phyloP scores from a whole-genome alignment of 2,113 vertebrate species.

The Seriola rivoliana region DNA sequence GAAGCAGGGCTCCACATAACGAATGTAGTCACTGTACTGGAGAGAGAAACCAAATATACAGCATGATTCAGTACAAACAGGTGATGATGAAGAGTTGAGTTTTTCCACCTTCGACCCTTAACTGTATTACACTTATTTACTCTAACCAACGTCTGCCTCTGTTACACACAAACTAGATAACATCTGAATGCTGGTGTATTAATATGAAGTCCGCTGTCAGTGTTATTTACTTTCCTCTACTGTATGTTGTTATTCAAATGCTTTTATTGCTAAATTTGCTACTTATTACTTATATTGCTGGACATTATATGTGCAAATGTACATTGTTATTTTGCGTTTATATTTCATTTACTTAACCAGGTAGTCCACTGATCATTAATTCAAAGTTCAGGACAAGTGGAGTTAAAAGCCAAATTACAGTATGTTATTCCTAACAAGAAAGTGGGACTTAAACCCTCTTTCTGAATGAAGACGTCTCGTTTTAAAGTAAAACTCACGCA shows the following conservation, averaged over 20 bases:
- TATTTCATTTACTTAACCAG: neutral
- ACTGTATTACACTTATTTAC: no score
- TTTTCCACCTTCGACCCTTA: neutral
- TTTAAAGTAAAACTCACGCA: neutral
- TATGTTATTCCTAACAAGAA: neutral
- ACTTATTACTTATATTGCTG: neutral
- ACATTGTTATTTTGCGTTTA: neutral
- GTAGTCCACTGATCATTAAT: neutral
- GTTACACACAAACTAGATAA: neutral
- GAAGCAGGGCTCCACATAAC: slow-evolving; percentile 96
- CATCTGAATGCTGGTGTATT: no score
- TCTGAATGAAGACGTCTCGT: neutral
- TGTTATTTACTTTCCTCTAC: no score
- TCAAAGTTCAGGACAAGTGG: neutral
- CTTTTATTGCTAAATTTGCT: no score
- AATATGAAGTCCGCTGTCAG: no score
- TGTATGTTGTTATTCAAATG: no score
- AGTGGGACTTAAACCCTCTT: neutral
- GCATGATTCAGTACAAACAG: neutral
- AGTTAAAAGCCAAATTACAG: neutral
- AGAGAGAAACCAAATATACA: slow-evolving; percentile 32
- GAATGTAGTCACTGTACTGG: slow-evolving; percentile 95
- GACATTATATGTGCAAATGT: neutral
- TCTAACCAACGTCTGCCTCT: neutral
- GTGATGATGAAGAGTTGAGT: neutral